phyloP scores from a whole-genome alignment of 2,888 invertebrate species.

The Calliopum simillimum region DNA sequence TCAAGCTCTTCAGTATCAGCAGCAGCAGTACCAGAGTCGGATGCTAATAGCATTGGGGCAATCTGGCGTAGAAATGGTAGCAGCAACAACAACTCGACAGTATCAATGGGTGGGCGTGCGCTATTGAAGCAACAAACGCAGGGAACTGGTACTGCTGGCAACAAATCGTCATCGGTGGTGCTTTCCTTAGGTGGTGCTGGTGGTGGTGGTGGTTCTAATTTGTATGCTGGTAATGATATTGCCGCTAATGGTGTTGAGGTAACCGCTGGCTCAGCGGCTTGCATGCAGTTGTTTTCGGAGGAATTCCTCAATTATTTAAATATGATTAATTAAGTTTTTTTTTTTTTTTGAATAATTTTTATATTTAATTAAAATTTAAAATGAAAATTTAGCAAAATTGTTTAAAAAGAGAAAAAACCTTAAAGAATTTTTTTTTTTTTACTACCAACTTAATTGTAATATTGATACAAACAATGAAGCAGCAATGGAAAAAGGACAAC shows the following conservation, averaged over 20 bases:
- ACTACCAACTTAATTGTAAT: constrained; percentile 9
- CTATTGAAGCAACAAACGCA: constrained; percentile 41
- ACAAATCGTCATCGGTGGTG: neutral
- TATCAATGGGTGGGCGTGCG: constrained; percentile 42
- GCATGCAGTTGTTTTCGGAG: constrained; percentile 74
- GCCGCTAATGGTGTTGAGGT: constrained; percentile 6
- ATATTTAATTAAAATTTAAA: constrained; percentile 32
- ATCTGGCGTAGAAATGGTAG: constrained; percentile 46
- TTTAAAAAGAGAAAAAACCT: constrained; percentile 29
- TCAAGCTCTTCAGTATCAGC: constrained; percentile 56
- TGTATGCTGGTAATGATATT: constrained; percentile 32
- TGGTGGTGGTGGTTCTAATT: constrained; percentile 10
- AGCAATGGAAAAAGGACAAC: constrained; percentile 6
- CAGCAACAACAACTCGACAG: constrained; percentile 32
- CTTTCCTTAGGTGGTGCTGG: neutral
- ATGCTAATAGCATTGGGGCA: constrained; percentile 42
- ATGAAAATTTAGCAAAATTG: constrained; percentile 43
- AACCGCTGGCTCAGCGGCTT: constrained; percentile 55
- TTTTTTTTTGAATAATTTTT: constrained; percentile 45
- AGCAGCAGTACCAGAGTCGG: constrained; percentile 41
- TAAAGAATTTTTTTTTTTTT: neutral
- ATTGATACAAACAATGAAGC: neutral
- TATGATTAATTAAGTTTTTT: constrained; percentile 69
- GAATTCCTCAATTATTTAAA: constrained; percentile 74
- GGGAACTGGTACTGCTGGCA: neutral